A percentile compares a stretch with the other conserved stretches of the same genome.
Evolutionary conservation across 2,888 invertebrate genomes (phyloP).

Genomic region (Embidobia sp.): DNA sequence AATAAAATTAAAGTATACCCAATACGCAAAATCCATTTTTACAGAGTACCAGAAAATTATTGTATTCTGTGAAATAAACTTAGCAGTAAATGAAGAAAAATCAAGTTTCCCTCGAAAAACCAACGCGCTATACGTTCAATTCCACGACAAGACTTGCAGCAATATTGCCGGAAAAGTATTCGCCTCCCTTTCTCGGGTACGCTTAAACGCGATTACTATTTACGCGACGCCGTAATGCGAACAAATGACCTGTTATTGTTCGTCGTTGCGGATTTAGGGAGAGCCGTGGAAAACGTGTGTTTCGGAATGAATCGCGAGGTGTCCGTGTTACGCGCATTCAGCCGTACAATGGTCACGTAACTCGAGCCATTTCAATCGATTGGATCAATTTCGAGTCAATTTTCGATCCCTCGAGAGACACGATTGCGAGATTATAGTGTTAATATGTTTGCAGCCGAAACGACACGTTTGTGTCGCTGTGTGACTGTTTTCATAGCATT

Average conservation of each 20-base stretch:
- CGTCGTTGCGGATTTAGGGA: conserved; percentile 43
- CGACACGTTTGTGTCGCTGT: conserved; percentile 7
- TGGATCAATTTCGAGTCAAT: conserved; percentile 55
- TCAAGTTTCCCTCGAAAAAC: too few relatives aligned
- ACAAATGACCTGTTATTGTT: conserved; percentile 61
- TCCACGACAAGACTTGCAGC: background rate
- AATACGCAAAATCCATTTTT: too few relatives aligned
- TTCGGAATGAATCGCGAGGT: conserved; percentile 37
- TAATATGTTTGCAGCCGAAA: conserved; percentile 27
- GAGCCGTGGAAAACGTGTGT: conserved; percentile 32
- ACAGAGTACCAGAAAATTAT: too few relatives aligned
- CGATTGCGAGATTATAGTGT: conserved; percentile 44
- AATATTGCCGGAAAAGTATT: conserved; percentile 15
- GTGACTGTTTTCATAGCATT: conserved; percentile 23
- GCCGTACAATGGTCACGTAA: conserved; percentile 54
- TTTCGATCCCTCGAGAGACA: conserved; percentile 30
- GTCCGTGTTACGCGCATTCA: conserved; percentile 41
- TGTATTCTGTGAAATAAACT: too few relatives aligned
- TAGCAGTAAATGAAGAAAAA: too few relatives aligned
- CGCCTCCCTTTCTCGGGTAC: conserved; percentile 18
- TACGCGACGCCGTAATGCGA: conserved; percentile 40
- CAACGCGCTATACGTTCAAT: too few relatives aligned
- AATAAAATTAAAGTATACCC: too few relatives aligned
- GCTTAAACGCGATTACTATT: conserved; percentile 40
- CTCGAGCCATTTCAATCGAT: conserved; percentile 49